Percentiles rank a stretch among this genome's conserved stretches.
These are phyloP conservation scores for Phrynocephalus guinanensis DNA, from an alignment of 2,797 vertebrate genomes.

Conservation along the genomic window DNA sequence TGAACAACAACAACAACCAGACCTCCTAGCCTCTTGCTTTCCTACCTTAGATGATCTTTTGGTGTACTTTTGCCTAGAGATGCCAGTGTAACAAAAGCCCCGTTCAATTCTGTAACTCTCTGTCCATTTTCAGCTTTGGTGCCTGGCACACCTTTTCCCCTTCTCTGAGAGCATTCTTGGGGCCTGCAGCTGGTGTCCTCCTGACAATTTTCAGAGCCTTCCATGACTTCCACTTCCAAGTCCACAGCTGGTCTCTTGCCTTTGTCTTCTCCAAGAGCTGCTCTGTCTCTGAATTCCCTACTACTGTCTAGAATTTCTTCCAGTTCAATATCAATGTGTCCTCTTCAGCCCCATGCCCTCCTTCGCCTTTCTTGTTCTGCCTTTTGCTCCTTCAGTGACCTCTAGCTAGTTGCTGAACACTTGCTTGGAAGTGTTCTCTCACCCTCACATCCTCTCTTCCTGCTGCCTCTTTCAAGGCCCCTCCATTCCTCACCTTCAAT, in stretches of 20 bases:
- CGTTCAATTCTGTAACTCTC: not conserved
- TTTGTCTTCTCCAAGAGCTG: conserved; percentile 1
- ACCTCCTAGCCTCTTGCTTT: not conserved
- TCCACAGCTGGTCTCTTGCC: not conserved
- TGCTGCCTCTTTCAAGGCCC: not conserved
- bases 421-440: not conserved
- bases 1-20: too few relatives aligned
- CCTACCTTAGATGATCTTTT: not conserved
- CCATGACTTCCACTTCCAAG: not conserved
- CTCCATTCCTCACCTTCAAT: not conserved
- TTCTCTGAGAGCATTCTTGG: not conserved
- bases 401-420: not conserved
- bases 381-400: not conserved
- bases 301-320: not conserved
- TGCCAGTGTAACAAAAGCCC: not conserved
- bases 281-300: not conserved
- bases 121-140: not conserved
- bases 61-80: not conserved
- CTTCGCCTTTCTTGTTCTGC: not conserved
- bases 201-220: not conserved
- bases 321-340: not conserved
- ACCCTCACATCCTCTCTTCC: not conserved
- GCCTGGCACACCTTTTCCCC: not conserved
- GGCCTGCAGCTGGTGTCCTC: not conserved
- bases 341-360: not conserved